These are phyloP conservation scores for Climacteris rufus DNA, from an alignment of 2,113 vertebrate species.

Conservation along the genomic window DNA sequence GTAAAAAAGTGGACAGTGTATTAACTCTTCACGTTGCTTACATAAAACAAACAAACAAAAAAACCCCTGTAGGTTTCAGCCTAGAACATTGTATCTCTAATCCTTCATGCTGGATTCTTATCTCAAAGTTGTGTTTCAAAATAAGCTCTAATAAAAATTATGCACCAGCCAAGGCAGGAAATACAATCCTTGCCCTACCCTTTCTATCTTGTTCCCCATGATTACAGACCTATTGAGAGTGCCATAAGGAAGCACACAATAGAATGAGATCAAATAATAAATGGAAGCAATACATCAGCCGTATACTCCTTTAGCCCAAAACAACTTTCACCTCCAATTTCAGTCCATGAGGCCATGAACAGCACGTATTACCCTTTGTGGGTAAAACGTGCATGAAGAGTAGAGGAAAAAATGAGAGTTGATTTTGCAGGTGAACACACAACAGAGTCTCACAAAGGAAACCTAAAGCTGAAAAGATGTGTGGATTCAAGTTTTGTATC, in stretches of 20 bases:
- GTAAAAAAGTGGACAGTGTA: not conserved
- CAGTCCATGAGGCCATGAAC: not conserved
- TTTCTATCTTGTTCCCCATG: slow-evolving; percentile 54
- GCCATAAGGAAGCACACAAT: slow-evolving; percentile 47
- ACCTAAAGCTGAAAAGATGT: not conserved
- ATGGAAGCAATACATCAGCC: slow-evolving; percentile 60
- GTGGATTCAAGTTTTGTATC: not conserved
- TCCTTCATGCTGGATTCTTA: not conserved
- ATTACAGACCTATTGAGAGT: slow-evolving; percentile 42
- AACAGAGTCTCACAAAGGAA: not conserved
- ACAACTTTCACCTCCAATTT: slow-evolving; percentile 37
- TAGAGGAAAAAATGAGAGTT: not conserved
- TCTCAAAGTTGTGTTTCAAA: slow-evolving; percentile 29
- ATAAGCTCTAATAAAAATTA: slow-evolving; percentile 39
- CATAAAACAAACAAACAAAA: not conserved
- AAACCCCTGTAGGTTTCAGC: not conserved
- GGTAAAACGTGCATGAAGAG: not conserved
- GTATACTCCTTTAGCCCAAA: slow-evolving; percentile 13
- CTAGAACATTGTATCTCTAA: not conserved
- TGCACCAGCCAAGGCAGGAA: slow-evolving; percentile 53
- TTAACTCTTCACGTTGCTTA: slow-evolving; percentile 36
- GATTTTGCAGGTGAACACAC: not conserved
- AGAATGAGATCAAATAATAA: slow-evolving; percentile 61
- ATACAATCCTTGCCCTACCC: slow-evolving; percentile 53
- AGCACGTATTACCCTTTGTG: not conserved